A percentile compares a stretch with the other conserved stretches of the same genome.
phyloP scores from a whole-genome alignment of 2,888 invertebrate species.

The Megastigmus dorsalis region DNA sequence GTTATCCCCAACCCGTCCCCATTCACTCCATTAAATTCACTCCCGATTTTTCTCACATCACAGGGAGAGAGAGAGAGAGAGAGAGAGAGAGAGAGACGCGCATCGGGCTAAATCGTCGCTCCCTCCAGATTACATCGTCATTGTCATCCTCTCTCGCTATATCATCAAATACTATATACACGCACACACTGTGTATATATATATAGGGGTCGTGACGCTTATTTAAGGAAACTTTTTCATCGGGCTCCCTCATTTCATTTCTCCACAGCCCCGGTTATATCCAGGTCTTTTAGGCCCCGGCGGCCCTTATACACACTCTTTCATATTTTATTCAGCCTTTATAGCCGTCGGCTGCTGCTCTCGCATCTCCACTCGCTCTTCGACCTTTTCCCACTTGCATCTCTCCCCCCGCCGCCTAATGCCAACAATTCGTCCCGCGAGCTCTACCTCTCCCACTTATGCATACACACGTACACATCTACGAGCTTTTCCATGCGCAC shows the following conservation, averaged over 20 bases:
- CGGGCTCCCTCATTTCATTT: conserved; percentile 26
- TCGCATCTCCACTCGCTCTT: not conserved
- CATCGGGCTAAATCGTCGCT: not conserved
- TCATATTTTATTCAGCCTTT: conserved; percentile 33
- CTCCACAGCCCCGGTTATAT: not conserved
- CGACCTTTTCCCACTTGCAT: not conserved
- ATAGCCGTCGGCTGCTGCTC: not conserved
- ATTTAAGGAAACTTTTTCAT: conserved; percentile 37
- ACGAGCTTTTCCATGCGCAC: conserved; percentile 5
- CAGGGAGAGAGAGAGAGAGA: too few species aligned
- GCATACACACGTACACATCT: too few species aligned
- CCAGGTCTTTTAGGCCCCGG: not conserved
- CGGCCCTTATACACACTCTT: conserved; percentile 3
- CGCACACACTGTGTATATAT: too few species aligned
- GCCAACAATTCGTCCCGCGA: not conserved
- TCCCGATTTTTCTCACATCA: conserved; percentile 27
- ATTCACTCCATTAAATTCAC: conserved; percentile 26
- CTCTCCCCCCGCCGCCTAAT: conserved; percentile 7
- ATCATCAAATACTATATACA: not conserved
- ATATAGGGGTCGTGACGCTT: too few species aligned
- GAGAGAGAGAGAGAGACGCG: too few species aligned
- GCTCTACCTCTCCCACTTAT: not conserved
- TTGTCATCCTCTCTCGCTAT: not conserved
- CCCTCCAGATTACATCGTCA: not conserved
- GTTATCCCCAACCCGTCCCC: not conserved